A percentile compares a stretch with the other conserved stretches of the same genome.
phyloP scores from a whole-genome alignment of 2,113 vertebrate species.

The Cisticola juncidis region DNA sequence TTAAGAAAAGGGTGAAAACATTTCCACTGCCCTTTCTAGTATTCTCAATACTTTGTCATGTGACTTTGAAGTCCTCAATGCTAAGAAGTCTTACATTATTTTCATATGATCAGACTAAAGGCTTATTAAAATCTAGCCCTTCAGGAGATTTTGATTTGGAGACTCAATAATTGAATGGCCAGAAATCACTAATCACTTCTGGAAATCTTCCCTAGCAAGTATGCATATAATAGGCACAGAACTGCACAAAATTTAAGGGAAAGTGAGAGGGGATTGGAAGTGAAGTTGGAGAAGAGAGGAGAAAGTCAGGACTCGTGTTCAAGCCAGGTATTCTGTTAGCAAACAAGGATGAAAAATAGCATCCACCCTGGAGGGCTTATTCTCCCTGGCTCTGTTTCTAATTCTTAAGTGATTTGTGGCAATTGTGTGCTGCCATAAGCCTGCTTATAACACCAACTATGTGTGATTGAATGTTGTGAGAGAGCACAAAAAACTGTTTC shows the following conservation, averaged over 20 bases:
- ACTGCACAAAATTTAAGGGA: not conserved
- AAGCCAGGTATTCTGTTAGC: not conserved
- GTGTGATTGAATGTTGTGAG: not conserved
- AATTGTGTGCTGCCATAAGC: not conserved
- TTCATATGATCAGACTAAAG: not conserved
- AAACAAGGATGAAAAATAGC: not conserved
- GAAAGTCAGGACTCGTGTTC: not conserved
- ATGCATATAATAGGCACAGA: not conserved
- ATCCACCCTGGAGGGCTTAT: not conserved
- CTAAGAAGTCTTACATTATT: not conserved
- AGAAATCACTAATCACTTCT: not conserved
- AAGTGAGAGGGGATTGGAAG: not conserved
- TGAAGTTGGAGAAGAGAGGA: not conserved
- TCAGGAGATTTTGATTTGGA: not conserved
- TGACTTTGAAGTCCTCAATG: not conserved
- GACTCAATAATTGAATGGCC: not conserved
- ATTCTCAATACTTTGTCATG: not conserved
- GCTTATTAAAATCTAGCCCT: not conserved
- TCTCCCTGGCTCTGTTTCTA: not conserved
- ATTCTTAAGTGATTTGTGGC: not conserved
- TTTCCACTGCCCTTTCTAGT: not conserved
- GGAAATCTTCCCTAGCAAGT: not conserved
- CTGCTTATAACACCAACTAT: not conserved
- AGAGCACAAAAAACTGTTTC: not conserved
- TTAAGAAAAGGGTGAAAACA: not conserved